These are phyloP conservation scores for Drosophila ohnishii DNA, from an alignment of 1,140 invertebrate genomes.

Conservation along the genomic window DNA sequence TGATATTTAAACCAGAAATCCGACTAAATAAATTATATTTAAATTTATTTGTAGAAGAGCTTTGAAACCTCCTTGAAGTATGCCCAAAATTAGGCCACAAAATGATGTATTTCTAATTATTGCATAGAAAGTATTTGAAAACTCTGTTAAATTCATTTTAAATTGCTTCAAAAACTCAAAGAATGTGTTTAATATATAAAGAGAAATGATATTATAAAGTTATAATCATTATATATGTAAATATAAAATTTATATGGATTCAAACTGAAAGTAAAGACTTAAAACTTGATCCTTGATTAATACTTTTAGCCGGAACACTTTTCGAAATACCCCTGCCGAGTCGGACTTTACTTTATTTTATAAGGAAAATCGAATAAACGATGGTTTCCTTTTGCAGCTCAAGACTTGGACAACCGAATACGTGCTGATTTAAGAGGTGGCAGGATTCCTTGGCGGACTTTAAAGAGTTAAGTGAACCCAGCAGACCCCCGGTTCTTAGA, in stretches of 20 bases:
- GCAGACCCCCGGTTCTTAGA: not conserved
- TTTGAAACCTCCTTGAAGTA: not conserved
- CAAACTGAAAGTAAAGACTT: not conserved
- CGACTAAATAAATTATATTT: not conserved
- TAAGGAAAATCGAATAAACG: not conserved
- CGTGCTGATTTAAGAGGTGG: constrained; percentile 6
- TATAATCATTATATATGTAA: too few species aligned
- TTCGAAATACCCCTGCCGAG: not conserved
- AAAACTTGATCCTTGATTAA: not conserved
- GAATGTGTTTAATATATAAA: too few species aligned
- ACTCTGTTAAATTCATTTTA: too few species aligned
- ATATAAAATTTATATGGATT: too few species aligned
- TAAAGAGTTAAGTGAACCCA: constrained; percentile 28
- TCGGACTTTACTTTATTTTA: not conserved
- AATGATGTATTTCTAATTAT: too few species aligned
- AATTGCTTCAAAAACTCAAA: too few species aligned
- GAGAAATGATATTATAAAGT: too few species aligned
- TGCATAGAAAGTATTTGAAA: too few species aligned
- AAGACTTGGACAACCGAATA: not conserved
- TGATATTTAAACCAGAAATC: not conserved
- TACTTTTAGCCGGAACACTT: not conserved
- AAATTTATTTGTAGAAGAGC: not conserved
- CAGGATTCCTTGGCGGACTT: constrained; percentile 16
- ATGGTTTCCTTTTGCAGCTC: not conserved
- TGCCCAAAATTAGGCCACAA: not conserved